Base-by-base conservation (phyloP, 2,888 invertebrate genomes). In the Kryphioiulus occultus region DNA sequence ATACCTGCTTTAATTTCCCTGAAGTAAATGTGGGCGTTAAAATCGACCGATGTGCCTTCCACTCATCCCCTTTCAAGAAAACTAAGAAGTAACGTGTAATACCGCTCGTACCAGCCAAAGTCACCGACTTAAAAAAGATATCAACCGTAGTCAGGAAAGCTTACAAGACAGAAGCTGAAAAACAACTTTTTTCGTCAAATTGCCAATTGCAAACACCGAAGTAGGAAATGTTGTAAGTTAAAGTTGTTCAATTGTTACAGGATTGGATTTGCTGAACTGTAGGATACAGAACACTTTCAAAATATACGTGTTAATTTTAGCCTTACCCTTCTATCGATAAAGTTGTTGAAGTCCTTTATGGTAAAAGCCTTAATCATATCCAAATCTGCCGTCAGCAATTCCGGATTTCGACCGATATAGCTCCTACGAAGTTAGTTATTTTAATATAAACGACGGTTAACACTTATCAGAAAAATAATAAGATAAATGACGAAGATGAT, bases 11-110 rank as follows among this genome's bases (percentile, higher is more conserved):
- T 17, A 88, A 30, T 86, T 88, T 88, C 1, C 88, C 88, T 19
- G 88, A 85, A 68, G 88, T 88, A 85, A 88, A 88, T 19, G 88
- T 86, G 9, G 88, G 88, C 0, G 88, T 26, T 17, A 88, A 42
- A 0, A 88, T n/a, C 5, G 86, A 39, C 35, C 88, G 39, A 19
- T 85, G 78, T 59, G 47, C 22, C 78, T 86, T 88, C 88, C 88
- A 88, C 15, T 84, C 85, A 2, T 88, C 88, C 7, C 88, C 88
- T 9, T 84, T 15, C n/a, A 88, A n/a, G 3, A 30, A 17, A 4
- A 59, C 32, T 7, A 86, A n/a, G 26, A 86, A 86, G 12, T 78
- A 30, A 10, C 47, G 42, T 26, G 86, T 15, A 26, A 86, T 30
- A 0, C 17, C n/a, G 30, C 86, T 47, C 1, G 19, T 26, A 2